Percentiles rank a stretch among this genome's conserved stretches.
Evolutionary conservation across 2,888 invertebrate genomes (phyloP).

Genomic region (Ceraclea dissimilis): DNA sequence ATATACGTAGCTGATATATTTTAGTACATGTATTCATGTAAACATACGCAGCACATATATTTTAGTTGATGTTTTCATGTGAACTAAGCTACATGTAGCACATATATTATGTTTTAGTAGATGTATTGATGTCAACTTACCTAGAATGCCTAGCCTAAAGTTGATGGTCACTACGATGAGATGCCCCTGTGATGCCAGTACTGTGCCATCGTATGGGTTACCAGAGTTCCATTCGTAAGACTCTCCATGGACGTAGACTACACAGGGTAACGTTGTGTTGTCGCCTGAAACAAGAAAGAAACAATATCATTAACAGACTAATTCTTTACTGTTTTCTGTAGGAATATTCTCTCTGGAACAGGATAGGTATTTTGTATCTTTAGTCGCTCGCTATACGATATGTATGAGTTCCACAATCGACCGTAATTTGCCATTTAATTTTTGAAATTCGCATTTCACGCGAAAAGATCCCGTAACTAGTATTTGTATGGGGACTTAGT

Average conservation of each 20-base stretch:
- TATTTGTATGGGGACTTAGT: no score
- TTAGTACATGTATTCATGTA: no score
- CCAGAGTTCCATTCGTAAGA: constrained; percentile 97
- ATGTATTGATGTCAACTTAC: no score
- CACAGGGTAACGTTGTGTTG: constrained; percentile 58
- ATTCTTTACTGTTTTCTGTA: neutral
- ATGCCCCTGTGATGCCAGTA: constrained; percentile 85
- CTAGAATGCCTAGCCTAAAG: constrained; percentile 82
- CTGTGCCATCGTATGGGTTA: constrained; percentile 94
- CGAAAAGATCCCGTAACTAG: no score
- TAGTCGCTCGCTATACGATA: no score
- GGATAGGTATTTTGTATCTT: neutral
- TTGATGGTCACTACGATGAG: constrained; percentile 87
- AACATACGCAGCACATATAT: no score
- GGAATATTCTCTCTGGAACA: neutral
- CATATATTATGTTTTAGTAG: no score
- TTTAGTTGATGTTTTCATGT: no score
- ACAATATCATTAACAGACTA: neutral
- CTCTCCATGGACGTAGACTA: constrained; percentile 90
- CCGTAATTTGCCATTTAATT: neutral
- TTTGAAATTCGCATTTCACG: neutral
- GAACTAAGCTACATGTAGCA: no score
- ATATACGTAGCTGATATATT: no score
- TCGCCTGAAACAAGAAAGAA: constrained; percentile 38
- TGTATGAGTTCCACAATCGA: no score